Evolutionary conservation across 2,113 vertebrate species (phyloP).

Genomic region (Parus major): DNA sequence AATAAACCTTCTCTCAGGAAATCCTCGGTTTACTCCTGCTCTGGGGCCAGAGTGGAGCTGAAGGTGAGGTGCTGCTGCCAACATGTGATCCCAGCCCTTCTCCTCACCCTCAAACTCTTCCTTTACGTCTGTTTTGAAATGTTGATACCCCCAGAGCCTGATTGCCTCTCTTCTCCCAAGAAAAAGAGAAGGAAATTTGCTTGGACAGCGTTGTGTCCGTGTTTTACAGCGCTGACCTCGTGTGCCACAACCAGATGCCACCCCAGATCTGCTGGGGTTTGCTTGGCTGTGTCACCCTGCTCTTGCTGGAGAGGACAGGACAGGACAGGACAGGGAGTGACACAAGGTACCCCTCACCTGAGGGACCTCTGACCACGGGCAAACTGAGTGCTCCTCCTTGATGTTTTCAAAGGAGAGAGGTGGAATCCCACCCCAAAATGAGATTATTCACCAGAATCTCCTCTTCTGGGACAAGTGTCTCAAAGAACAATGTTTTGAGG

Average conservation of each 20-base stretch:
- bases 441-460: neutral
- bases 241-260: neutral
- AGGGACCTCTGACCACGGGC: neutral
- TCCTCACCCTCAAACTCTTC: neutral
- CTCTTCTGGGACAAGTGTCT: neutral
- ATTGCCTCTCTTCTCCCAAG: neutral
- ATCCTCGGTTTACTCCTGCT: neutral
- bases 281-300: neutral
- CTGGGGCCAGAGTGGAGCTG: neutral
- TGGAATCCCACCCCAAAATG: neutral
- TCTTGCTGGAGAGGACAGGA: neutral
- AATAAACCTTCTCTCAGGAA: neutral
- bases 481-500: neutral
- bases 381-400: neutral
- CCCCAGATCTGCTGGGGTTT: neutral
- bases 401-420: neutral
- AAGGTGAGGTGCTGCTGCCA: neutral
- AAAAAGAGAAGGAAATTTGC: neutral
- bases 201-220: fast-evolving
- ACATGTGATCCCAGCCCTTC: neutral
- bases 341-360: fast-evolving
- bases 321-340: too few species aligned
- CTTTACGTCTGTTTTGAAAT: neutral
- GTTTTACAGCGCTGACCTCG: neutral
- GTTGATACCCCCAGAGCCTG: neutral